Evolutionary conservation across 1,140 invertebrate species (phyloP), one percentile per base, ranked within the genome.

Genomic region (Eupeodes corollae): DNA sequence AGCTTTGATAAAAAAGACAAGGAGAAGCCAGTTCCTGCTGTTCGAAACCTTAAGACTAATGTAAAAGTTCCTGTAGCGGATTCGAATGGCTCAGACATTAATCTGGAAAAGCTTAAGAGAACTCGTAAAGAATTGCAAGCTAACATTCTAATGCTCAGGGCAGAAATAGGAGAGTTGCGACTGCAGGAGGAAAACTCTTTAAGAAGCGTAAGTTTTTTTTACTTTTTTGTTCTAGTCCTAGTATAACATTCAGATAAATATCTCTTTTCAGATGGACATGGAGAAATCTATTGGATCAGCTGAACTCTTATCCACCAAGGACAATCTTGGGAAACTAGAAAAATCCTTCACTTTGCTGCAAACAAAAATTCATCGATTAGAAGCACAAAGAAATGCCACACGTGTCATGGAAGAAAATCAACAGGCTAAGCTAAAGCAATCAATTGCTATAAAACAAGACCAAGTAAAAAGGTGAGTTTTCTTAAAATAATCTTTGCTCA

Each of bases 241-340:
- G 21, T 35, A 45, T 19, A 31, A 34, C 18, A 18, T 42, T n/a
- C 33, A 19, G 18, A 13, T 13, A 47, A 46, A 47, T 16, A 21
- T 46, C 39, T 16, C 11, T 42, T 73, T 76, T 15, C 56, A 91
- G 86, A 70, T 89, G 66, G 87, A 91, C 69, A 76, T 90, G 67
- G 88, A 91, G 62, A 79, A 82, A 60, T 86, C 88, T 1, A 64
- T 91, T 13, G 73, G 91, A 47, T 79, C 83, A 47, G 87, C 86
- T 1, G 88, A 92, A 68, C 79, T 83, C 51, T 78, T 84, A 55
- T 82, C 81, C 0, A 83, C 90, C 59, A 79, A 82, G 53, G 74
- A 82, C 11, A 82, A 85, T 50, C 66, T 89, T 34, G 84, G 88
- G 35, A 82, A 89, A 60, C 74, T 81, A 21, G 78, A 84, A 54